Percentiles rank a stretch among this genome's conserved stretches.
Conservation (phyloP, 2,113 vertebrate species). For the Diadophis punctatus region DNA sequence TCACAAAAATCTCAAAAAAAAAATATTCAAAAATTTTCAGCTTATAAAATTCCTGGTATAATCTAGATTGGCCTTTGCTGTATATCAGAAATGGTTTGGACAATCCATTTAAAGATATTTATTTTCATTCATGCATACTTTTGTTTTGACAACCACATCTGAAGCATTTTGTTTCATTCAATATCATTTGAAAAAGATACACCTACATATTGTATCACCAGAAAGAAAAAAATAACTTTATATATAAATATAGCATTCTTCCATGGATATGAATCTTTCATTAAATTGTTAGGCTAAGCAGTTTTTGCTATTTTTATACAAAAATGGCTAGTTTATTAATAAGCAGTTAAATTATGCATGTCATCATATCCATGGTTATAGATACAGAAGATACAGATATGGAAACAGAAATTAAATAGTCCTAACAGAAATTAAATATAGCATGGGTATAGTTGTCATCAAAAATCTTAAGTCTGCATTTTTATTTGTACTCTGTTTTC, state of each 20-base stretch:
- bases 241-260: not conserved
- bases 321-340: not conserved
- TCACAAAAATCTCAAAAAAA: not conserved
- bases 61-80: constrained; percentile 2
- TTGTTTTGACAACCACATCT: not conserved
- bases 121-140: constrained; percentile 22
- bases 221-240: not conserved
- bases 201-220: not conserved
- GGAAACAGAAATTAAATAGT: not conserved
- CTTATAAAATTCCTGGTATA: constrained; percentile 3
- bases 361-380: not conserved
- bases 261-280: not conserved
- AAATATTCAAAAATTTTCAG: constrained; percentile 26
- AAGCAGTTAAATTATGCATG: not conserved
- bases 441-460: too few relatives aligned
- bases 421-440: not conserved
- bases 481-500: too few relatives aligned
- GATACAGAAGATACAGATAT: not conserved
- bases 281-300: not conserved
- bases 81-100: constrained; percentile 22
- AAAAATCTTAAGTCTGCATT: too few relatives aligned
- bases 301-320: not conserved
- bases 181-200: not conserved
- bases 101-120: constrained; percentile 30
- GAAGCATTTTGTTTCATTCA: not conserved